These are phyloP conservation scores for Endomychus coccineus DNA, from an alignment of 2,888 invertebrate species.

Conservation along the genomic window DNA sequence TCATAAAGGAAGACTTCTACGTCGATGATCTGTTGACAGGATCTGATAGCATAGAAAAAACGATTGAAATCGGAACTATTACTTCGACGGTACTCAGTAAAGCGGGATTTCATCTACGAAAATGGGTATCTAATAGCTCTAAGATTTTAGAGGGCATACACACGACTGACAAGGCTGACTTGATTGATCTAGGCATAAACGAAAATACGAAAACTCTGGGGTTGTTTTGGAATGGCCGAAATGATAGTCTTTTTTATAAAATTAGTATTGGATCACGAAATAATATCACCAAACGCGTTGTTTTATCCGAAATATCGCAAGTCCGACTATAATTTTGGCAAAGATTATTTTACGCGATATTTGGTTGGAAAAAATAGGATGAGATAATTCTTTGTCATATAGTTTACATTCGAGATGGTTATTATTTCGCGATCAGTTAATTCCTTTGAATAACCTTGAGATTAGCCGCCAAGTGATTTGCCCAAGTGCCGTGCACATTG, in stretches of 20 bases:
- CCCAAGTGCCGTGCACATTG: not conserved
- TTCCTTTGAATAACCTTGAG: not conserved
- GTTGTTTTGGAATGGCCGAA: constrained; percentile 3
- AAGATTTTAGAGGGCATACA: constrained; percentile 6
- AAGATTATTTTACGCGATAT: constrained; percentile 8
- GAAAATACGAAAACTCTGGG: constrained; percentile 8
- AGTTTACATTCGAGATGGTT: not conserved
- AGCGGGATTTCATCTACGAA: constrained; percentile 16
- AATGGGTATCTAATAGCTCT: constrained; percentile 19
- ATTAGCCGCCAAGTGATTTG: not conserved
- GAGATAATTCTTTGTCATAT: constrained; percentile 4
- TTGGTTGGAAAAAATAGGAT: constrained; percentile 4
- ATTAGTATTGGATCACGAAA: not conserved
- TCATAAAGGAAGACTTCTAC: constrained; percentile 18
- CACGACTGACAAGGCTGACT: not conserved
- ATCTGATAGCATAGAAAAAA: constrained; percentile 1
- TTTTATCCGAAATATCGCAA: constrained; percentile 4
- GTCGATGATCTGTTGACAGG: constrained; percentile 18
- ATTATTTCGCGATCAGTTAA: not conserved
- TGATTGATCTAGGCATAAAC: constrained; percentile 1
- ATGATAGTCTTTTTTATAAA: not conserved
- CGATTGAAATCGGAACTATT: constrained; percentile 5
- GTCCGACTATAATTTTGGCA: constrained; percentile 5
- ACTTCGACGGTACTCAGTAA: constrained; percentile 4
- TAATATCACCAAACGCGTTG: constrained; percentile 2